phyloP scores from a whole-genome alignment of 1,140 invertebrate species.

The Drosophila leontia region DNA sequence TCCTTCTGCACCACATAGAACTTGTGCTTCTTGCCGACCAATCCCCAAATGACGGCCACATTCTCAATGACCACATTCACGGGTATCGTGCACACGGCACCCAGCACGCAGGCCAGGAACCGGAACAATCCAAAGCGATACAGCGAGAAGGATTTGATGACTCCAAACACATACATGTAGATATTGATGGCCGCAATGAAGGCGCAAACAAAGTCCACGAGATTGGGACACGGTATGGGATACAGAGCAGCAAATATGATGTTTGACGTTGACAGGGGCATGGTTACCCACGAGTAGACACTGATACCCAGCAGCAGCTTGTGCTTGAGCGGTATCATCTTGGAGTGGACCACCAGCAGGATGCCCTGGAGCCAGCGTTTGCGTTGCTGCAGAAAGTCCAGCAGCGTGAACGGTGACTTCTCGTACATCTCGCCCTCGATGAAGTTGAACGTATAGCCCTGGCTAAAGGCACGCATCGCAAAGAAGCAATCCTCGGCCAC shows the following conservation, averaged over 20 bases:
- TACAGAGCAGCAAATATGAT: constrained; percentile 92
- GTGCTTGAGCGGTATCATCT: constrained; percentile 91
- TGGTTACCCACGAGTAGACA: constrained; percentile 97
- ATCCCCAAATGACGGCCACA: constrained; percentile 96
- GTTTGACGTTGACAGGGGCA: constrained; percentile 96
- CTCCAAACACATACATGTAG: constrained; percentile 98
- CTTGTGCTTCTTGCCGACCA: constrained; percentile 96
- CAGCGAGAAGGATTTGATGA: constrained; percentile 96
- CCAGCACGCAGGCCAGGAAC: constrained; percentile 92
- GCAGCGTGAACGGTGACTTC: constrained; percentile 97
- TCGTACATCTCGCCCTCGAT: constrained; percentile 99
- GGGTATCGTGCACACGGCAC: constrained; percentile 95
- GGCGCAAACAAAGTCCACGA: constrained; percentile 94
- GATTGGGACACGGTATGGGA: constrained; percentile 93
- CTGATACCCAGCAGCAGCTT: constrained; percentile 95
- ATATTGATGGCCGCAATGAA: constrained; percentile 96
- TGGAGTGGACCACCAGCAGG: constrained; percentile 96
- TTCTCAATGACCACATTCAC: constrained; percentile 97
- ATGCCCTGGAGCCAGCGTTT: constrained; percentile 99
- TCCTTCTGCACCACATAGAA: constrained; percentile 98
- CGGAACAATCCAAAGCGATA: constrained; percentile 92
- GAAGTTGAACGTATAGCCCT: constrained; percentile 96
- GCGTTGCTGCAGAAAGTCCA: constrained; percentile 97
- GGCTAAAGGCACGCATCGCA: constrained; percentile 95
- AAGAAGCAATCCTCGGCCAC: constrained; percentile 99